Evolutionary conservation across 1,140 invertebrate species (phyloP), one percentile per base, ranked within the genome.

Genomic region (Metopolophium dirhodum): DNA sequence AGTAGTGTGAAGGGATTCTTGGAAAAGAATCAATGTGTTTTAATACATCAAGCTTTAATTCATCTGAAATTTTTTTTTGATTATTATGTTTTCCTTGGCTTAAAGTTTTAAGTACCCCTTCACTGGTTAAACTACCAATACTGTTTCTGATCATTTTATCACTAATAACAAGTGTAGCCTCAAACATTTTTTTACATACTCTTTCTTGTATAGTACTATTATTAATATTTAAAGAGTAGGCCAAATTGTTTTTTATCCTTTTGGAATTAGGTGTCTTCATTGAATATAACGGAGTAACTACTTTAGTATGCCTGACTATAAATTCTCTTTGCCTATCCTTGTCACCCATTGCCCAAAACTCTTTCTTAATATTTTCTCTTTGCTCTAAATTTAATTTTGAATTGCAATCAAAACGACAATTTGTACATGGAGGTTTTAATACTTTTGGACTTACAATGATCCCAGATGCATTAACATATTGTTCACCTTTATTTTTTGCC

Each of bases 21-120:
- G 91, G 77, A 54, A 94, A 94, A 93, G 92, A 94, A 37, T 94
- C 94, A 90, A 94, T 94, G 82, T 94, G 94, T 22, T 82, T 47
- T 77, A 87, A 54, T 11, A 94, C 93, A 77, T 88, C 61, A 37
- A 85, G 41, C 91, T 93, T 94, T 37, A 94, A 82, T 91, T 92
- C 61, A 85, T 88, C 68, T 45, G 68, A 26, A 68, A 94, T 77
- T 51, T 23, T 20, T 35, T 93, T 85, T 41, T 94, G 94, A 35
- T 94, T 94, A 37, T 57, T 51, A 93, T 94, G 93, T 83, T 94
- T 94, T 41, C 90, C 93, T 83, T 94, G 88, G 35, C 45, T 37
- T 49, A 11, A 20, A 35, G 77, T 35, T 85, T 51, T 41, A 41
- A 94, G n/a, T 49, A 51, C 4, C 22, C 47, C 91, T 93, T 35